Base-by-base conservation (phyloP, 2,888 invertebrate species). In the Ormyrus nitidulus region DNA sequence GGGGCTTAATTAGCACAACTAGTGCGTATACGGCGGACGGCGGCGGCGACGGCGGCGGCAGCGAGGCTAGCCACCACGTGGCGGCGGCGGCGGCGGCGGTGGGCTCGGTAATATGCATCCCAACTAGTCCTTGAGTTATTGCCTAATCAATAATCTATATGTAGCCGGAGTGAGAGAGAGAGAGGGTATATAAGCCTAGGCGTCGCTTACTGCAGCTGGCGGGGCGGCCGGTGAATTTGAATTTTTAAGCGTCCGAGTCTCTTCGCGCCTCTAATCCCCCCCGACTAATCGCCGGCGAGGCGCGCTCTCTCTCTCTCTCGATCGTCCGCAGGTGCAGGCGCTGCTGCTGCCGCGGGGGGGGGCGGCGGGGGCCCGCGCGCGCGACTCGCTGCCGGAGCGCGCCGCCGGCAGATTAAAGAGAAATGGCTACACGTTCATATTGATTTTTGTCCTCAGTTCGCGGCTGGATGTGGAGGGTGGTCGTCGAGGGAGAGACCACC, bases 91-190 rank as follows among this genome's bases (percentile, higher is more conserved):
- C 13, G 46, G 56, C 46, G 44, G 70, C 72, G 53, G 56, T 10
- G 65, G 66, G 54, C 72, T 66, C 86, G 88, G 88, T 88, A 89
- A 90, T 90, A 89, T 89, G 89, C 89, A 89, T 87, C 89, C 66
- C 89, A 85, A 88, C 89, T 88, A 90, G 90, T 89, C 89, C 90
- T 90, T 90, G 90, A 90, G 89, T 90, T 90, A 90, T 90, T 89
- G 88, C 89, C 89, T 89, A 89, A 90, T 90, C 90, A 89, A 90
- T 90, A 90, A 90, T 90, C 90, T 89, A 90, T 90, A 90, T 89
- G 88, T 87, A 87, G 89, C 86, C 85, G 84, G 34, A 34, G 34
- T 34, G 34, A 34, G 34, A 34, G 34, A 4, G 34, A 34, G 34
- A 34, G 34, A 34, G 34, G 81, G 83, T 79, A 80, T 81, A 48